Base-by-base conservation (phyloP, 2,888 invertebrate species). In the Timandra comae region DNA sequence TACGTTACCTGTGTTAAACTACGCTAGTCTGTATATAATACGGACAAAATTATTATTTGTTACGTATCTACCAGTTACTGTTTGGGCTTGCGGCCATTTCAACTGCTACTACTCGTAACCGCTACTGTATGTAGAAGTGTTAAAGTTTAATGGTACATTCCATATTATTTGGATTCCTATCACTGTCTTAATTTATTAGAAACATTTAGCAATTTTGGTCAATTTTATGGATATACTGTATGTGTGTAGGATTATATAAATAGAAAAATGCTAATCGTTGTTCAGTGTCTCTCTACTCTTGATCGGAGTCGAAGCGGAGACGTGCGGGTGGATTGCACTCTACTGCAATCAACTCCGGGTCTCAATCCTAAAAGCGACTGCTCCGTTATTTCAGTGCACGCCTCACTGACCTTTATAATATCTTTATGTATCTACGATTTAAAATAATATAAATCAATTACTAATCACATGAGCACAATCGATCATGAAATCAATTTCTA, bases 121-220 rank as follows among this genome's bases (percentile, higher is more conserved):
- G n/a, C n/a, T 47, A 51, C 49, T 45, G 35, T 49, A 43, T 45
- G 45, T 56, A 40, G 39, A 47, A 40, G 46, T 48, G 37, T 31
- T 41, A 34, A 42, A 50, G 16, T 41, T 49, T 41, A 27, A 46
- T 54, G 55, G 50, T 37, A 11, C 9, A 20, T 36, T 30, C 26
- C 9, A 29, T 24, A 38, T 35, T 24, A 19, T 33, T 26, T 36
- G 20, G 13, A 30, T 45, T 38, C 9, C 38, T 20, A 30, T 27
- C 20, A 38, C 29, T 12, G 27, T 40, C 29, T 43, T 42, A 33
- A 35, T 42, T 50, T 39, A 43, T 68, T 65, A 52, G 52, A 58
- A 69, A 72, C 56, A 52, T 64, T 71, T 74, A 74, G 72, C 69
- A 76, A 78, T 73, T 71, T 72, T 61, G 43, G 81, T 81, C 77